A percentile compares a stretch with the other conserved stretches of the same genome.
Conservation (phyloP, 2,113 vertebrate species). For the Tachycineta bicolor region DNA sequence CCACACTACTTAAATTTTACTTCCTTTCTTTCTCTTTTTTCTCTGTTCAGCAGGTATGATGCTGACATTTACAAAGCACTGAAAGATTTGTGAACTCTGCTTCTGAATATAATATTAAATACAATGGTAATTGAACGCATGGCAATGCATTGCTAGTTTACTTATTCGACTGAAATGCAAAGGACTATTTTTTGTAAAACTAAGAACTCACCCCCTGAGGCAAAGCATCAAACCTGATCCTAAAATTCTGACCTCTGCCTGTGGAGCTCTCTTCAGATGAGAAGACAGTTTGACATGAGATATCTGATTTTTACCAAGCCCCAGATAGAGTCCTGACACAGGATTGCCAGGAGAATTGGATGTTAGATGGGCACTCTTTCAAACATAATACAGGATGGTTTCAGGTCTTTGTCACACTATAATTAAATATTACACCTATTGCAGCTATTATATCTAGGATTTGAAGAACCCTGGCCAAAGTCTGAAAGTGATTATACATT, state of each 20-base stretch:
- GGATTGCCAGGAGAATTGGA: neutral
- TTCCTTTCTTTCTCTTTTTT: neutral
- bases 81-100: neutral
- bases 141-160: neutral
- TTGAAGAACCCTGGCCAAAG: neutral
- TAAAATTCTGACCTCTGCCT: neutral
- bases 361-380: neutral
- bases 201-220: neutral
- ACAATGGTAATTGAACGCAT: neutral
- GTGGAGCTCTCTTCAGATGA: neutral
- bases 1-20: neutral
- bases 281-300: neutral
- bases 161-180: neutral
- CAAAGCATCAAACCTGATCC: neutral
- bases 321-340: neutral
- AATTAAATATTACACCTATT: neutral
- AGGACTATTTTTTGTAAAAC: neutral
- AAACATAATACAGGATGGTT: neutral
- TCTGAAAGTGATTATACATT: neutral
- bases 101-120: neutral
- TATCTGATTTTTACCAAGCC: neutral
- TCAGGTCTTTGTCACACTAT: neutral
- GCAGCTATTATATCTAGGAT: neutral
- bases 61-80: neutral
- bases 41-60: neutral